phyloP scores from a whole-genome alignment of 2,113 vertebrate species.

The Cyphomyrus plagiostoma region DNA sequence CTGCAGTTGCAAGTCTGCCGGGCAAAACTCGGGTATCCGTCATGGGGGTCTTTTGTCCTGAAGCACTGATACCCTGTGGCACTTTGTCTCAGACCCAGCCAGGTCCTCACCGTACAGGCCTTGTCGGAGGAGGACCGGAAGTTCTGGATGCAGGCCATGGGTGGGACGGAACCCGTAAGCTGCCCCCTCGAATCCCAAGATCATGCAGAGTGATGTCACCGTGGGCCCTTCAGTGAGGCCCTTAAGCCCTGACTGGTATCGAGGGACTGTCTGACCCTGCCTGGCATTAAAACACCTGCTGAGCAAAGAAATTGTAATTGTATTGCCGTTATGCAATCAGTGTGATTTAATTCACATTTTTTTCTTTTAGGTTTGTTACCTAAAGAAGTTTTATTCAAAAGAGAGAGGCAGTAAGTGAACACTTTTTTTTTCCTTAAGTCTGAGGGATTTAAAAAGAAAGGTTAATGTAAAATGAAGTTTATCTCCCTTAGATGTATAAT shows the following conservation, averaged over 20 bases:
- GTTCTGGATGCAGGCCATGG: slow-evolving; percentile 91
- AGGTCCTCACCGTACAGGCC: slow-evolving; percentile 79
- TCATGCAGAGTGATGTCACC: neutral
- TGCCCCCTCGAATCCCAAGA: neutral
- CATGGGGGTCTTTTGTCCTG: neutral
- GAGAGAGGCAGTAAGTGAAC: slow-evolving; percentile 80
- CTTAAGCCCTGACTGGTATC: neutral
- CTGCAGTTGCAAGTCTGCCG: neutral
- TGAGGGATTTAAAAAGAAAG: neutral
- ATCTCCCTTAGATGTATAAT: neutral
- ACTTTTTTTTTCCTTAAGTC: neutral
- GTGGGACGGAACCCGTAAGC: slow-evolving; percentile 90
- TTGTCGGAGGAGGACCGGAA: slow-evolving; percentile 88
- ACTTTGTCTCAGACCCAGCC: slow-evolving; percentile 66
- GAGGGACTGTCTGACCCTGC: neutral
- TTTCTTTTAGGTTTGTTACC: slow-evolving; percentile 56
- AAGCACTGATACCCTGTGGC: neutral
- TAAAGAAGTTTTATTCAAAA: slow-evolving; percentile 69
- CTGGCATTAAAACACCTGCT: neutral
- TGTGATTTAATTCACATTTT: neutral
- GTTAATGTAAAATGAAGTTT: neutral
- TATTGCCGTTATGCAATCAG: neutral
- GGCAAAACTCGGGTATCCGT: neutral
- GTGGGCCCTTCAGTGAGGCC: neutral
- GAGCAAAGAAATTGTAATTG: neutral